phyloP scores from a whole-genome alignment of 2,113 vertebrate genomes.

The Corythornis madagascariensis region DNA sequence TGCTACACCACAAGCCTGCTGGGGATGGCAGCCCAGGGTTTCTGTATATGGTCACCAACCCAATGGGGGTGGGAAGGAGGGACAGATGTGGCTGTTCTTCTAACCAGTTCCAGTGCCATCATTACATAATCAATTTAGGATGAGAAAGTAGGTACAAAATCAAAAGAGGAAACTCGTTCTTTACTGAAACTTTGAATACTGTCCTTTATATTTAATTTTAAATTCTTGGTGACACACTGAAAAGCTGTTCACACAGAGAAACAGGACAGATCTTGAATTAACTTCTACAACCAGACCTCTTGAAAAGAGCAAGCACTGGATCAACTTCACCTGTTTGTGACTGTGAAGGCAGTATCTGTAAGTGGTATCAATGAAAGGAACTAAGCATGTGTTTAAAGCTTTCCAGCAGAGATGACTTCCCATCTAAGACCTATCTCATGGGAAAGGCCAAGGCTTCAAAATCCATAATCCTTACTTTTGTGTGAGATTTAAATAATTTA shows the following conservation, averaged over 20 bases:
- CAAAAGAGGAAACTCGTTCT: not conserved
- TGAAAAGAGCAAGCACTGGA: not conserved
- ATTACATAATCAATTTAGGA: not conserved
- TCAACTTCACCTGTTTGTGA: accelerated
- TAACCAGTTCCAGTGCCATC: not conserved
- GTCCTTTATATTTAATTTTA: not conserved
- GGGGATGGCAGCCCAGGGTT: not conserved
- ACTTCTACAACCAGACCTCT: not conserved
- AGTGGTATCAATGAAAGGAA: not conserved
- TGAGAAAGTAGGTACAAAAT: not conserved
- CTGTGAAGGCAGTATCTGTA: not conserved
- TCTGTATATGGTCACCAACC: not conserved
- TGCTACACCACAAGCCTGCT: not conserved
- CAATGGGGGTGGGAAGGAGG: not conserved
- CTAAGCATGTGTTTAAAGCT: not conserved
- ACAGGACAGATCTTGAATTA: not conserved
- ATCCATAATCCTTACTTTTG: not conserved
- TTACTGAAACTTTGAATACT: not conserved
- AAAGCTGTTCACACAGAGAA: not conserved
- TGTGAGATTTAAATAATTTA: not conserved
- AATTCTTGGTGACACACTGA: not conserved
- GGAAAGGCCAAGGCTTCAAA: not conserved
- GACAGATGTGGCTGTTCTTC: not conserved
- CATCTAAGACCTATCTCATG: not conserved
- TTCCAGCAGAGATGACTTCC: not conserved